Percentiles rank a stretch among this genome's conserved stretches.
Conservation (phyloP, 2,888 invertebrate genomes). For the Cotesia congregata region DNA sequence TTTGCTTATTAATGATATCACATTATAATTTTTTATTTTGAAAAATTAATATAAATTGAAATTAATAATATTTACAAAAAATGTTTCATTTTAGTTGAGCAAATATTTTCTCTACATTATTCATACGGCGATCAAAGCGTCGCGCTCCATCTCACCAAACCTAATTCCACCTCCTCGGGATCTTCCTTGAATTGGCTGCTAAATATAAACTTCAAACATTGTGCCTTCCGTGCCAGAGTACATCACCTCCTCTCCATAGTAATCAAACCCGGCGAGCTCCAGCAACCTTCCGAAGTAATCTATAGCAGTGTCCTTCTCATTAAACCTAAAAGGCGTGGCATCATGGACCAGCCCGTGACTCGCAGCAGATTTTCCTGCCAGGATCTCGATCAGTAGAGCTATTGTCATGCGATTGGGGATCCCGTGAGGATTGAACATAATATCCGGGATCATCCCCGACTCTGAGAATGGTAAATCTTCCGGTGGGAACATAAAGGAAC, state of each 20-base stretch:
- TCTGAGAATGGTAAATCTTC: constrained; percentile 98
- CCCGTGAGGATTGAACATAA: constrained; percentile 99
- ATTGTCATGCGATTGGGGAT: constrained; percentile 99
- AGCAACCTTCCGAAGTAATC: constrained; percentile 93
- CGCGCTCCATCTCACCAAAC: constrained; percentile 99
- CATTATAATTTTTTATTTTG: too few species aligned
- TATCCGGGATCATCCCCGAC: constrained; percentile 95
- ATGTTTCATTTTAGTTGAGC: too few species aligned
- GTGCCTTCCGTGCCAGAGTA: constrained; percentile 95
- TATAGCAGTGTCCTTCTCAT: constrained; percentile 91
- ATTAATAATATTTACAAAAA: too few species aligned
- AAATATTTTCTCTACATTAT: too few species aligned
- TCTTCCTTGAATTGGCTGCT: constrained; percentile 97
- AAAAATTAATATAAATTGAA: too few species aligned
- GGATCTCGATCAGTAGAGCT: constrained; percentile 99
- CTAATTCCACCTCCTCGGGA: constrained; percentile 88
- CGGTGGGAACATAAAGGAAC: constrained; percentile 90
- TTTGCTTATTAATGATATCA: too few species aligned
- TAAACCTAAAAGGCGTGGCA: constrained; percentile 95
- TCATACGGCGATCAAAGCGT: constrained; percentile 93
- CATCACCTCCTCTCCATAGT: constrained; percentile 95
- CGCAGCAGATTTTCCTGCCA: constrained; percentile 97
- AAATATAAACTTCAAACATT: constrained; percentile 93
- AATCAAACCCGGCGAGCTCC: constrained; percentile 93
- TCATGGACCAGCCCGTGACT: constrained; percentile 93